Base-by-base conservation (phyloP, 2,797 vertebrate species). In the Clarias laeviceps region DNA sequence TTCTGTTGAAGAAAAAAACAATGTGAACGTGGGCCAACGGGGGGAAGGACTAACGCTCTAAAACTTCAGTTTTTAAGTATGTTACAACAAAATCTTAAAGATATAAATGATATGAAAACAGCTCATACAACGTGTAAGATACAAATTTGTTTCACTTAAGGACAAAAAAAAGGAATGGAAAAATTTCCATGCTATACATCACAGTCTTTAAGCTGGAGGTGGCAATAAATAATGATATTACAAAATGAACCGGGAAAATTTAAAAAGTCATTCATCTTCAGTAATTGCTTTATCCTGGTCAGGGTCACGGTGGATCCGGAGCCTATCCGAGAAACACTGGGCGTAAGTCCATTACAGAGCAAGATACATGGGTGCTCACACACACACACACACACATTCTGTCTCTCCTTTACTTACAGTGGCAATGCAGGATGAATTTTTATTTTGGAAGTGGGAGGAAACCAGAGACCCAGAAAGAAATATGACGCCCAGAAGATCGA, bases 241-340 rank as follows among this genome's bases (percentile, higher is more conserved):
- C 54, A 57, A 57, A 74, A 74, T 9, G n/a, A 76, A 76, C 29
- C 7, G 32, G 27, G 17, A 34, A 22, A 32, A 76, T 76, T 17
- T 32, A 32, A 29, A 57, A 76, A 11, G 27, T 32, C 27, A 76
- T 57, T 57, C 50, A 32, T 76, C 73, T 56, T 29, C 73, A 22
- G 73, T 76, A 57, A 76, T 76, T 76, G 73, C 73, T 76, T 76
- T 57, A 76, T 76, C 8, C 73, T 56, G 17, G 50, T 76, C 27
- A 57, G 73, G 76, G 76, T 77, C 56, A 59, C 12, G 29, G 54
- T 40, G 57, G 57, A 61, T 79, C 32, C 22, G 76, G 57, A 37
- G 76, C 29, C 20, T 78, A 34, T 37, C 14, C 76, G 56, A 22
- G 76, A 78, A 78, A 78, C 32, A 78, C 20, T 78, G 76, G 56